phyloP scores from a whole-genome alignment of 2,113 vertebrate genomes.

The Brachypteracias leptosomus region DNA sequence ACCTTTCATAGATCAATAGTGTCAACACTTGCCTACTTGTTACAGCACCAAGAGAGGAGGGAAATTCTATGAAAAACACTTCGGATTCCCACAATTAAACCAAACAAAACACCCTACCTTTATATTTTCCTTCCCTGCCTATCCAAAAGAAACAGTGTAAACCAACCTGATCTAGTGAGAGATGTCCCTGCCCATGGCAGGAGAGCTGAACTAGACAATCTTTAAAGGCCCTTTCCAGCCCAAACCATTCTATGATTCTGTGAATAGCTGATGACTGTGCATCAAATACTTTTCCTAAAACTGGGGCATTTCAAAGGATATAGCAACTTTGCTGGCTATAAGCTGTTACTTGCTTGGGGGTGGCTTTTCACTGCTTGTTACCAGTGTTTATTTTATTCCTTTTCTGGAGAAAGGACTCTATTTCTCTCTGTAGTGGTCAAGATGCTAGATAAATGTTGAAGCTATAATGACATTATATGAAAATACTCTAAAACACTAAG shows the following conservation, averaged over 20 bases:
- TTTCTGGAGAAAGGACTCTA: neutral
- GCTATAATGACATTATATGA: neutral
- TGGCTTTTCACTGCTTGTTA: neutral
- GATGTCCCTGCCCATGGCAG: neutral
- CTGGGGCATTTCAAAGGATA: neutral
- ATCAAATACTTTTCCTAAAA: neutral
- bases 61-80: neutral
- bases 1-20: neutral
- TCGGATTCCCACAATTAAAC: neutral
- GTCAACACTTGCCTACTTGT: neutral
- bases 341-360: neutral
- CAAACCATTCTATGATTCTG: neutral
- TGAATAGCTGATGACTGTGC: neutral
- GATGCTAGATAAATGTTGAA: neutral
- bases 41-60: neutral
- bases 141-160: neutral
- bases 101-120: accelerated
- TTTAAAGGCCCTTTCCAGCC: neutral
- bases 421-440: neutral
- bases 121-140: neutral
- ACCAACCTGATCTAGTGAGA: neutral
- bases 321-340: neutral
- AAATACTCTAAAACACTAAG: neutral
- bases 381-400: neutral
- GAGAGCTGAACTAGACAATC: neutral